Conservation (phyloP, 2,888 invertebrate genomes). For the Aporophyla nigra region DNA sequence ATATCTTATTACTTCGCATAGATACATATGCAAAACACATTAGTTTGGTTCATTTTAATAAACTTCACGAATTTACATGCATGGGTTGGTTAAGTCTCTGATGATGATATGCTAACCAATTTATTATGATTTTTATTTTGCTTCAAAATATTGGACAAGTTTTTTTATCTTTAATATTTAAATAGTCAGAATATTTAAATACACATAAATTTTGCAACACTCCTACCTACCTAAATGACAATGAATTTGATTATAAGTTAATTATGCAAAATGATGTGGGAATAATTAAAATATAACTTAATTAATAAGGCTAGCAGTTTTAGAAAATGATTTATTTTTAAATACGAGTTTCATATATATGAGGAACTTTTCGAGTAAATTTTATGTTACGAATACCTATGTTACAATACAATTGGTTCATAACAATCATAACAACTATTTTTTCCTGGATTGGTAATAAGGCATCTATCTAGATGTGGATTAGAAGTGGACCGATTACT, state of each 20-base stretch:
- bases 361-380: not conserved
- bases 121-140: not conserved
- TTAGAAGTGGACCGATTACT: slow-evolving; percentile 5
- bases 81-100: not conserved
- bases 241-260: not conserved
- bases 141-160: not conserved
- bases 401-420: not conserved
- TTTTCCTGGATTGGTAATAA: not conserved
- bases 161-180: slow-evolving; percentile 1
- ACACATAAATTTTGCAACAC: not conserved
- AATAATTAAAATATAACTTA: slow-evolving; percentile 13
- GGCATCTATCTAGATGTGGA: not conserved
- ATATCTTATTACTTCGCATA: not conserved
- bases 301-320: not conserved
- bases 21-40: not conserved
- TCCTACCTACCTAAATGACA: not conserved
- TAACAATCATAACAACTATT: not conserved
- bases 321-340: not conserved
- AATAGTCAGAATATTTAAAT: slow-evolving; percentile 6
- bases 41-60: not conserved
- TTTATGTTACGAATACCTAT: not conserved
- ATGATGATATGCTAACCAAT: not conserved
- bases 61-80: not conserved
- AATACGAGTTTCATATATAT: too few relatives aligned
- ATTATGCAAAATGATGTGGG: not conserved